Percentiles rank a stretch among this genome's conserved stretches.
phyloP scores from a whole-genome alignment of 2,113 vertebrate species.

The Meles meles region DNA sequence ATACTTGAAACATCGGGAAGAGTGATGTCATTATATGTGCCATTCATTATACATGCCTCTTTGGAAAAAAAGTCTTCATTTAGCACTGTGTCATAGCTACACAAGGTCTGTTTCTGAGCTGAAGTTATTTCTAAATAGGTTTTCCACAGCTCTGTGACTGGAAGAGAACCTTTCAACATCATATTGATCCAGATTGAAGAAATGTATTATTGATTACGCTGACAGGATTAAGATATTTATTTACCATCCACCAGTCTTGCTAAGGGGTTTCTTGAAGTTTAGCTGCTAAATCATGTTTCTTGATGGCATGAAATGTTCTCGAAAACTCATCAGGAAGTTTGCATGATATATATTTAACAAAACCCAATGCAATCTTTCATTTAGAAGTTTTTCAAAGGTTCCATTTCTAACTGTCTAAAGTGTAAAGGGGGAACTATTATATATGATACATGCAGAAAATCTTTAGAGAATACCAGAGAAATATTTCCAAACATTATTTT shows the following conservation, averaged over 20 bases:
- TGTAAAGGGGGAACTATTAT: neutral
- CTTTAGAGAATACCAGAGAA: neutral
- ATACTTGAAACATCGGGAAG: neutral
- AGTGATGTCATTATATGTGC: neutral
- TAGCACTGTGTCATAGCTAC: neutral
- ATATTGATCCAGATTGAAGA: neutral
- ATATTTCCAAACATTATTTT: neutral
- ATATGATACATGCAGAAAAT: neutral
- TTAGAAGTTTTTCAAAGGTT: neutral
- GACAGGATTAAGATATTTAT: neutral
- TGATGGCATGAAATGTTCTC: neutral
- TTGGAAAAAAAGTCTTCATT: constrained; percentile 9
- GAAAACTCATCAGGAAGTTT: neutral
- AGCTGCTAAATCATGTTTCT: neutral
- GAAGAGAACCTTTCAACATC: neutral
- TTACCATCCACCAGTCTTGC: neutral
- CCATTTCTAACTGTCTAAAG: neutral
- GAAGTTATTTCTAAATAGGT: neutral
- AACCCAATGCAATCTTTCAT: neutral
- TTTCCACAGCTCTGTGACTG: neutral
- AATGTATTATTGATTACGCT: neutral
- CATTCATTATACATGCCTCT: neutral
- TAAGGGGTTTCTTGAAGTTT: neutral
- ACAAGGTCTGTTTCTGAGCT: neutral
- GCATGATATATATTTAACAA: neutral